Evolutionary conservation across 2,113 vertebrate species (phyloP), one percentile per base, ranked within the genome.

Genomic region (Eclectus roratus): DNA sequence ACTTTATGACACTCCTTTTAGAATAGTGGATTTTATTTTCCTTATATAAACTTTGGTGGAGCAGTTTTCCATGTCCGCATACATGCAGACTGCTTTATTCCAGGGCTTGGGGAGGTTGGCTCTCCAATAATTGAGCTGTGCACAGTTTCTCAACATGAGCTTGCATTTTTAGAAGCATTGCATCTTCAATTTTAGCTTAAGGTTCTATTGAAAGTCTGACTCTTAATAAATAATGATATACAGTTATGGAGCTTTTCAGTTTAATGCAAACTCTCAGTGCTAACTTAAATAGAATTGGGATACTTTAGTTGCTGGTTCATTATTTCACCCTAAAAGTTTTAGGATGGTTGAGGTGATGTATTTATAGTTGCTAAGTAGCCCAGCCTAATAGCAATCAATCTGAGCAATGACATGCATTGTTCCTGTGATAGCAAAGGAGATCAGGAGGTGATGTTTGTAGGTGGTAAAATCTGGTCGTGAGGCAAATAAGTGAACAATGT

Each of bases 391-490:
- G 19, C 66, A 91, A 77, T 91, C 89, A 85, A 7, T 91, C n/a
- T 71, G 76, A 83, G 85, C 80, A 65, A 13, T 17, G 74, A 29
- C 63, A 13, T 12, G 58, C 85, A 93, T 94, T 96, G 94, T 96
- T 83, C 12, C 1, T 55, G 37, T 63, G 91, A 91, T 46, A 85
- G 92, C 47, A 65, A 10, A 52, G 71, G 49, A 76, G 78, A 70
- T 35, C 79, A 77, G 88, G 60, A 77, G 82, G 60, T 23, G 50
- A 90, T 31, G 68, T 47, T 52, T 63, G 46, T 6, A 27, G 82
- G 56, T 18, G 74, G 79, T 91, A 77, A 94, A 89, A 63, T 72
- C 76, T 85, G 85, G 53, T 84, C 49, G 20, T 61, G 80, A 86
- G 69, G 72, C 69, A 74, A 50, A 85, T 7, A 49, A 78, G 77